Evolutionary conservation across 30 jellyfish, hydroid and myxozoan genomes (phyloP).

Genomic region (Pseudorhiza aurosa): DNA sequence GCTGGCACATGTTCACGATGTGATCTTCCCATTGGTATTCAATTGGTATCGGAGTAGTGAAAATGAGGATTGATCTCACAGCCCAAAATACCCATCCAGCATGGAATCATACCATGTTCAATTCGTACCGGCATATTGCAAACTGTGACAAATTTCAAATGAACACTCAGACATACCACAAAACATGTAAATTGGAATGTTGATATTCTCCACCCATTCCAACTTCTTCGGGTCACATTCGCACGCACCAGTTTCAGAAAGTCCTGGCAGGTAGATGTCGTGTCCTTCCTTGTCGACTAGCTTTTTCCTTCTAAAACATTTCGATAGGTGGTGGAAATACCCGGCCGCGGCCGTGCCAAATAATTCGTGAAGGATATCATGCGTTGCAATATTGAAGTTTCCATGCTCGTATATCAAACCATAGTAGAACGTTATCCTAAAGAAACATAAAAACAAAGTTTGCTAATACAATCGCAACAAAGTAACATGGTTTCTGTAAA

Average conservation of each 20-base stretch:
- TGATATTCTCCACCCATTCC: slow-evolving; percentile 51
- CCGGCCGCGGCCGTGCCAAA: slow-evolving; percentile 75
- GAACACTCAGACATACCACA: slow-evolving; percentile 34
- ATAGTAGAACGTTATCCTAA: slow-evolving; percentile 58
- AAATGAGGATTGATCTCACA: too few species aligned
- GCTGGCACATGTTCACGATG: too few species aligned
- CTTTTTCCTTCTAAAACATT: slow-evolving; percentile 35
- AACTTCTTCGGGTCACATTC: slow-evolving; percentile 2
- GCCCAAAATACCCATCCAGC: too few species aligned
- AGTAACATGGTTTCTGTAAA: too few species aligned
- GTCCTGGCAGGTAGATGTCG: slow-evolving; percentile 71
- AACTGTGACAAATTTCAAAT: too few species aligned
- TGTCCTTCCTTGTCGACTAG: slow-evolving; percentile 62
- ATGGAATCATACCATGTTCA: too few species aligned
- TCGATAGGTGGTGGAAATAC: slow-evolving; percentile 58
- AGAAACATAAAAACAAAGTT: neutral
- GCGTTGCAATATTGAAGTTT: slow-evolving; percentile 69
- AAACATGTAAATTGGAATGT: slow-evolving; percentile 46
- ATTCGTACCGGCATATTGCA: too few species aligned
- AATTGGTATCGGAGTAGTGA: too few species aligned
- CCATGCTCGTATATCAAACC: slow-evolving; percentile 72
- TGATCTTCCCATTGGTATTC: too few species aligned
- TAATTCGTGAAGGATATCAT: slow-evolving; percentile 65
- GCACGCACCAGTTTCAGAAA: slow-evolving; percentile 22
- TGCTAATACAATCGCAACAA: too few species aligned